phyloP scores from a whole-genome alignment of 2,113 vertebrate species.

The Tricholaema leucomelas region DNA sequence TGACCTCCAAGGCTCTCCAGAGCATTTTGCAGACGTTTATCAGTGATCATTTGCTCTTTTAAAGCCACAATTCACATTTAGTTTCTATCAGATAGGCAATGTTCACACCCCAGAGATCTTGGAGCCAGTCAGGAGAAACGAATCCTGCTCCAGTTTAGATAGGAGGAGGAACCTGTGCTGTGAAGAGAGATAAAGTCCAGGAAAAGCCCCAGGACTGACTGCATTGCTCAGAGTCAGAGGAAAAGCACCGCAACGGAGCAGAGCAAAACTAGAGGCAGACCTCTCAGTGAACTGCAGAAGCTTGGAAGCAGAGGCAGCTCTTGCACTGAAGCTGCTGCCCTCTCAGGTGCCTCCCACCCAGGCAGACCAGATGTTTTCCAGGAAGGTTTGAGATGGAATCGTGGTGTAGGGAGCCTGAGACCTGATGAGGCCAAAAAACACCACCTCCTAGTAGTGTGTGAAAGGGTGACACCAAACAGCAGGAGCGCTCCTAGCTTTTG shows the following conservation, averaged over 20 bases:
- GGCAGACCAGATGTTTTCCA: not conserved
- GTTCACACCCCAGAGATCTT: not conserved
- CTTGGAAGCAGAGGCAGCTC: not conserved
- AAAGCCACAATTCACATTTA: not conserved
- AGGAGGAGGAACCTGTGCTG: not conserved
- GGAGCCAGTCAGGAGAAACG: not conserved
- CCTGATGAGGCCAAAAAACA: not conserved
- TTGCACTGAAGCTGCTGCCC: not conserved
- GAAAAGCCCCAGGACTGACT: not conserved
- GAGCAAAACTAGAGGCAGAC: not conserved
- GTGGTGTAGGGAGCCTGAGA: not conserved
- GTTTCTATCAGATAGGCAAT: not conserved
- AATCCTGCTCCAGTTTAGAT: not conserved
- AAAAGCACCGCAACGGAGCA: not conserved
- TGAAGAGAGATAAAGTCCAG: not conserved
- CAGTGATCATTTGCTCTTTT: not conserved
- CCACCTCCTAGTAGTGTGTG: not conserved
- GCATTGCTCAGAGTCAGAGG: not conserved
- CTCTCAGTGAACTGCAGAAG: not conserved
- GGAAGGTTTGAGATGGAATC: not conserved
- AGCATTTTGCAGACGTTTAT: not conserved
- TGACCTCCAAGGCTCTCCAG: not conserved
- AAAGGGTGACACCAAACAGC: not conserved
- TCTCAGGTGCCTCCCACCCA: not conserved
- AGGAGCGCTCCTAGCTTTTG: not conserved